A percentile compares a stretch with the other conserved stretches of the same genome.
phyloP scores from a whole-genome alignment of 2,888 invertebrate species.

The Drosophila acutilabella region DNA sequence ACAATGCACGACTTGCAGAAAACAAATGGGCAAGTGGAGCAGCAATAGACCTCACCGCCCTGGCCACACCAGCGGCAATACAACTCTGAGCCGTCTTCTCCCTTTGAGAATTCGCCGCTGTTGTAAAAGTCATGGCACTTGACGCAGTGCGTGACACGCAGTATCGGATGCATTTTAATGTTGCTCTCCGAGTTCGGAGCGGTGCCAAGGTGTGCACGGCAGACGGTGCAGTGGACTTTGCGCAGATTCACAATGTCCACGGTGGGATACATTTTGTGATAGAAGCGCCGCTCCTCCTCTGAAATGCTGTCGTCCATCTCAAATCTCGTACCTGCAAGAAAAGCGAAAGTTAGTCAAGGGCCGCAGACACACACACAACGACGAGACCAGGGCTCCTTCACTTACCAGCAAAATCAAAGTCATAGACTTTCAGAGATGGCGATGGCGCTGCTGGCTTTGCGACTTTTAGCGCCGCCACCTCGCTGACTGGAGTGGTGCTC shows the following conservation, averaged over 20 bases:
- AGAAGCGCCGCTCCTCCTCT: constrained; percentile 86
- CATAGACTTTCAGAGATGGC: constrained; percentile 55
- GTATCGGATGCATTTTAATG: constrained; percentile 90
- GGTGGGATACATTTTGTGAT: constrained; percentile 86
- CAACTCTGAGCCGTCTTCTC: constrained; percentile 92
- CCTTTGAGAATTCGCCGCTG: constrained; percentile 92
- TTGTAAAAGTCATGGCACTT: constrained; percentile 91
- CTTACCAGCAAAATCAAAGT: constrained; percentile 65
- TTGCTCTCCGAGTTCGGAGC: constrained; percentile 88
- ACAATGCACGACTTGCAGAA: constrained; percentile 92
- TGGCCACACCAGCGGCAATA: constrained; percentile 95
- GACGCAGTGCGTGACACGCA: constrained; percentile 90
- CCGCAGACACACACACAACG: not conserved
- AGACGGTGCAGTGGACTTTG: constrained; percentile 90
- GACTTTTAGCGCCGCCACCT: constrained; percentile 25
- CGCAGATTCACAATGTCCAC: constrained; percentile 87
- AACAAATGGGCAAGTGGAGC: constrained; percentile 90
- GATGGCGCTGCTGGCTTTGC: constrained; percentile 50
- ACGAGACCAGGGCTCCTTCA: not conserved
- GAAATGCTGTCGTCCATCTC: constrained; percentile 87
- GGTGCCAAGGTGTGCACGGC: constrained; percentile 91
- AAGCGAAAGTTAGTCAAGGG: constrained; percentile 18
- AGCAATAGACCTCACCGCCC: constrained; percentile 92
- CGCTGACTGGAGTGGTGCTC: constrained; percentile 49
- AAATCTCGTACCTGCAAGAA: constrained; percentile 69